Percentiles rank a stretch among this genome's conserved stretches.
Conservation (phyloP, 1,140 invertebrate species). For the Paramacrobiotus metropolitanus region DNA sequence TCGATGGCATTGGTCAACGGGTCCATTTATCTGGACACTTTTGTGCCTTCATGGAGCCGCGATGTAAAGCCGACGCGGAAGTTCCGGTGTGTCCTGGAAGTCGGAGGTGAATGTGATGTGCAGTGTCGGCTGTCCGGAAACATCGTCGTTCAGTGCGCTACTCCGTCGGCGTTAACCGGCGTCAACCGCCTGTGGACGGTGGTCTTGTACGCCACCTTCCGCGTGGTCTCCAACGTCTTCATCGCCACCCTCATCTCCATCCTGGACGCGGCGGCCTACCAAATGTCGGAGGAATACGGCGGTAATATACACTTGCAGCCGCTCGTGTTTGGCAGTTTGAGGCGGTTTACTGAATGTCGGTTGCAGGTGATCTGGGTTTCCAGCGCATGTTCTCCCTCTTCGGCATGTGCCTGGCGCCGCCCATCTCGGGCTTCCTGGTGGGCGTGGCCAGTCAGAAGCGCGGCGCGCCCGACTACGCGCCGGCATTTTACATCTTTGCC, state of each 20-base stretch:
- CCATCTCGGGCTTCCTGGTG: neutral
- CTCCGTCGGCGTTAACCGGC: too few species aligned
- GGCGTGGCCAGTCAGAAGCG: neutral
- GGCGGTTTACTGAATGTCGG: too few species aligned
- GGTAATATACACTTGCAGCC: too few species aligned
- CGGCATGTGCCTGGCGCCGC: neutral
- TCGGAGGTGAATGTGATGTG: neutral
- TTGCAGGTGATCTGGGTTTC: neutral
- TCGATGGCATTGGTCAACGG: too few species aligned
- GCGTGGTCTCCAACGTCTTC: neutral
- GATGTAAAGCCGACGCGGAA: too few species aligned
- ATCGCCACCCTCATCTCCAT: neutral
- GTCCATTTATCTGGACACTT: too few species aligned
- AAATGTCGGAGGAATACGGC: neutral
- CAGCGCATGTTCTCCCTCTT: neutral
- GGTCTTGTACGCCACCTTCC: neutral
- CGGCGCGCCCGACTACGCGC: neutral
- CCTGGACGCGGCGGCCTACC: neutral
- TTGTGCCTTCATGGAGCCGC: too few species aligned
- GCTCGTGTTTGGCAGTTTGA: too few species aligned
- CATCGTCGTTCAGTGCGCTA: too few species aligned
- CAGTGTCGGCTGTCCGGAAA: neutral
- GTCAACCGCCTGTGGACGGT: neutral
- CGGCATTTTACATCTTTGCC: too few species aligned
- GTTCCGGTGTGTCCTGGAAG: neutral